Conservation (phyloP, 2,888 invertebrate species). For the Teleogryllus oceanicus region DNA sequence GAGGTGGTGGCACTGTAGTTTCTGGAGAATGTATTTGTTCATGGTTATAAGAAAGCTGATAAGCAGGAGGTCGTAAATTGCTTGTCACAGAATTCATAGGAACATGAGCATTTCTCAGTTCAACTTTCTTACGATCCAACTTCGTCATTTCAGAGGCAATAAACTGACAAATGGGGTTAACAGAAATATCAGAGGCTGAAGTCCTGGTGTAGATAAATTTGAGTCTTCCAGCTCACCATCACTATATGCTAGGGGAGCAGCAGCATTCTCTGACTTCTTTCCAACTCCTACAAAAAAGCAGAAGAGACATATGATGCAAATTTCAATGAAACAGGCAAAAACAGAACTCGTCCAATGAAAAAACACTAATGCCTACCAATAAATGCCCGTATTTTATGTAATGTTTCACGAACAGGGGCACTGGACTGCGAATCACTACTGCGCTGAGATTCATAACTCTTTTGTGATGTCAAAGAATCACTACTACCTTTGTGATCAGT, state of each 20-base stretch:
- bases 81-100: neutral
- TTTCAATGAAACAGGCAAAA: too few relatives aligned
- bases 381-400: constrained; percentile 48
- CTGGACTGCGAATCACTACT: constrained; percentile 29
- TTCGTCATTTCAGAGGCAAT: neutral
- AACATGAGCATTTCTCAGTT: neutral
- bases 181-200: neutral
- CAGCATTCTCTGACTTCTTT: constrained; percentile 43
- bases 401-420: constrained; percentile 46
- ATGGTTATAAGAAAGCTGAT: neutral
- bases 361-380: constrained; percentile 39
- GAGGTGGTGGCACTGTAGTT: neutral
- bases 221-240: constrained; percentile 50
- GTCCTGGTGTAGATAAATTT: constrained; percentile 44
- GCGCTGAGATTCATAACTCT: constrained; percentile 41
- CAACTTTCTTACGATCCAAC: neutral
- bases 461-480: constrained; percentile 53
- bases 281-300: constrained; percentile 34
- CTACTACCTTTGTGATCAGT: constrained; percentile 52
- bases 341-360: neutral
- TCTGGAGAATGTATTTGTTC: neutral
- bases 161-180: neutral
- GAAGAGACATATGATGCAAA: too few relatives aligned
- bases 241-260: constrained; percentile 48
- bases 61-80: neutral